These are phyloP conservation scores for Sebastes hubbsi DNA, from an alignment of 2,797 vertebrate genomes.

Conservation along the genomic window DNA sequence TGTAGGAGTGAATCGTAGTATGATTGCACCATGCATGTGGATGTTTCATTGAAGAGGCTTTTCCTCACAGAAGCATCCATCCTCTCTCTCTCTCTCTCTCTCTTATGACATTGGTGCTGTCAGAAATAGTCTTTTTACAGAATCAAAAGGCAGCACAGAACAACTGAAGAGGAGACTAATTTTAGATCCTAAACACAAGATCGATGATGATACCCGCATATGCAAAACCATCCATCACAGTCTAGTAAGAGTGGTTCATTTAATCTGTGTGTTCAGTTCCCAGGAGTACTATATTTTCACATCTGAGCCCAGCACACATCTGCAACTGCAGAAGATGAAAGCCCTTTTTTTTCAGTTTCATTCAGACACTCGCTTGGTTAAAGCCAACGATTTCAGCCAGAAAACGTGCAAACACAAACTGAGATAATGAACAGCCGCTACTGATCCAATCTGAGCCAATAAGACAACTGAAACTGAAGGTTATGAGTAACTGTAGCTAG, in stretches of 20 bases:
- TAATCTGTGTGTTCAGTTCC: slow-evolving; percentile 48
- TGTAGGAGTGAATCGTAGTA: slow-evolving; percentile 3
- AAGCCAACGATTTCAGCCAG: slow-evolving; percentile 49
- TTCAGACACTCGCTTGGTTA: slow-evolving; percentile 45
- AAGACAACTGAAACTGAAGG: slow-evolving; percentile 19
- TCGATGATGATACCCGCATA: slow-evolving; percentile 7
- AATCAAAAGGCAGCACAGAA: slow-evolving; percentile 22
- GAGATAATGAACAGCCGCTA: slow-evolving; percentile 57
- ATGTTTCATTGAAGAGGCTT: slow-evolving; percentile 22
- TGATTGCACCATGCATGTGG: not conserved
- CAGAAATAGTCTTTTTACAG: slow-evolving; percentile 13
- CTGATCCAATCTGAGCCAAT: slow-evolving; percentile 34
- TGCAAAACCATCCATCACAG: slow-evolving; percentile 29
- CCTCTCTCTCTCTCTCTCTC: not conserved
- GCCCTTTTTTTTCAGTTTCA: slow-evolving; percentile 41
- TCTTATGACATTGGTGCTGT: slow-evolving; percentile 6
- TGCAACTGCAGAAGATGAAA: slow-evolving; percentile 61
- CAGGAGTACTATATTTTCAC: slow-evolving; percentile 50
- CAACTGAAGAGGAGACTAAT: slow-evolving; percentile 29
- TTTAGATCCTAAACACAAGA: slow-evolving; percentile 38
- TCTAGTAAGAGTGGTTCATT: slow-evolving; percentile 42
- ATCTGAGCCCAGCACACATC: slow-evolving; percentile 44
- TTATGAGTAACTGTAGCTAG: slow-evolving; percentile 28
- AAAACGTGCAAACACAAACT: slow-evolving; percentile 61
- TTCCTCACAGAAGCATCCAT: slow-evolving; percentile 6